Evolutionary conservation across 2,888 invertebrate species (phyloP).

Genomic region (Frankliniella intonsa): DNA sequence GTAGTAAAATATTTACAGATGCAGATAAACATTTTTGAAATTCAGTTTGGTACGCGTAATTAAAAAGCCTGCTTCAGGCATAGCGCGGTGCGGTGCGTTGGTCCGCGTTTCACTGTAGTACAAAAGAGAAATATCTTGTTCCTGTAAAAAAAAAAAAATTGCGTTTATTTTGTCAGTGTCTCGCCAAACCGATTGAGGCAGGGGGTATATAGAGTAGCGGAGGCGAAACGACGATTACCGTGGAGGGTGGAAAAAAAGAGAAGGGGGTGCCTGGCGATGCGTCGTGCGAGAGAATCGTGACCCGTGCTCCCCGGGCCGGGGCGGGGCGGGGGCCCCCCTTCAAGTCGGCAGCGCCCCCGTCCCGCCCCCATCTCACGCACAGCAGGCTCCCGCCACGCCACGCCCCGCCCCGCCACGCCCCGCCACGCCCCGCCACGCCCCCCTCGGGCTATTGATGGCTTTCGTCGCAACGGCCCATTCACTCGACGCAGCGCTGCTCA

Average conservation of each 20-base stretch:
- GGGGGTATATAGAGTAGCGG: background rate
- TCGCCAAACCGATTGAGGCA: background rate
- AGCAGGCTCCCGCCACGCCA: background rate
- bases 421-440: no score
- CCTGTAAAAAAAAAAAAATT: no score
- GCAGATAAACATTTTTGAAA: no score
- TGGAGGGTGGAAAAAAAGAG: background rate
- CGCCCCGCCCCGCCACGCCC: no score
- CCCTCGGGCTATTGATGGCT: constrained; percentile 9
- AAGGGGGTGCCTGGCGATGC: background rate
- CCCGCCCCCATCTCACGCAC: background rate
- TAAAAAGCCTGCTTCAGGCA: no score
- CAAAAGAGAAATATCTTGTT: no score
- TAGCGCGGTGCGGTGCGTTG: no score
- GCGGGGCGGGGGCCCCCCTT: background rate
- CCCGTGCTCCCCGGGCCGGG: background rate
- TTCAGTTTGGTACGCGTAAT: no score
- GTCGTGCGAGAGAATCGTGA: constrained; percentile 12
- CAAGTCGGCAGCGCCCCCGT: background rate
- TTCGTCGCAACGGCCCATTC: constrained; percentile 18
- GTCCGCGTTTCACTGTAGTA: no score
- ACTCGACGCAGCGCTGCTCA: background rate
- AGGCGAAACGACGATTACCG: constrained; percentile 9
- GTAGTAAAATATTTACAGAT: no score
- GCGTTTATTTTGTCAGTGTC: no score